Evolutionary conservation across 2,113 vertebrate genomes (phyloP).

Genomic region (Misgurnus mizolepis): DNA sequence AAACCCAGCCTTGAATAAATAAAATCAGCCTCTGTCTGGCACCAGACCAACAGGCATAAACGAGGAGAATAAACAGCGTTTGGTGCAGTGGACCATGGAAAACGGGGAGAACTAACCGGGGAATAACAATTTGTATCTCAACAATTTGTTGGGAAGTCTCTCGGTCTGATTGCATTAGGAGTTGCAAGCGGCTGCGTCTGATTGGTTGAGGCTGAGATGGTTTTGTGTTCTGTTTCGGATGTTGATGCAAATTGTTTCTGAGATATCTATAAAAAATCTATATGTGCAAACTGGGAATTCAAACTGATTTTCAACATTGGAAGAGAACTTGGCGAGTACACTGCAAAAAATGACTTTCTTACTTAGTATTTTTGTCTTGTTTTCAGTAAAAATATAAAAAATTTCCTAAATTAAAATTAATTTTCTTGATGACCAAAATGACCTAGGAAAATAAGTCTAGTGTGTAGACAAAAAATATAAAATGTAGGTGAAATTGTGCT

Average conservation of each 20-base stretch:
- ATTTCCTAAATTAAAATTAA: too few relatives aligned
- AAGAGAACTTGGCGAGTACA: too few relatives aligned
- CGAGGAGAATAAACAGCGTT: conserved; percentile 25
- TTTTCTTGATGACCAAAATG: too few relatives aligned
- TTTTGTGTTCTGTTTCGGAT: not conserved
- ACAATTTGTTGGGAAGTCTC: not conserved
- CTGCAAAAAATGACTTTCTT: too few relatives aligned
- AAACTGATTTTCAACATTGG: not conserved
- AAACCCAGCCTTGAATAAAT: not conserved
- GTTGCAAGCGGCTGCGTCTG: not conserved
- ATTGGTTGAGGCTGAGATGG: not conserved
- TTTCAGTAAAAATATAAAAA: too few relatives aligned
- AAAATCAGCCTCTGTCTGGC: conserved; percentile 8
- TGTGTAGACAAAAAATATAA: too few relatives aligned
- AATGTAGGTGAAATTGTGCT: too few relatives aligned
- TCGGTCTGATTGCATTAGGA: conserved; percentile 24
- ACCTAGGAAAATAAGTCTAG: too few relatives aligned
- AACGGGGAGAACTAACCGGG: not conserved
- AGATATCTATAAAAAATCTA: not conserved
- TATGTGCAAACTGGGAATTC: not conserved
- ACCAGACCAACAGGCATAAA: conserved; percentile 34
- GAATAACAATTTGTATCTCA: conserved; percentile 27
- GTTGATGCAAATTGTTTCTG: conserved; percentile 2
- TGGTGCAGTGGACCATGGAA: not conserved
- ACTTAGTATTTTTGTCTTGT: too few relatives aligned